Evolutionary conservation across 2,888 invertebrate species (phyloP).

Genomic region (Allacma fusca): DNA sequence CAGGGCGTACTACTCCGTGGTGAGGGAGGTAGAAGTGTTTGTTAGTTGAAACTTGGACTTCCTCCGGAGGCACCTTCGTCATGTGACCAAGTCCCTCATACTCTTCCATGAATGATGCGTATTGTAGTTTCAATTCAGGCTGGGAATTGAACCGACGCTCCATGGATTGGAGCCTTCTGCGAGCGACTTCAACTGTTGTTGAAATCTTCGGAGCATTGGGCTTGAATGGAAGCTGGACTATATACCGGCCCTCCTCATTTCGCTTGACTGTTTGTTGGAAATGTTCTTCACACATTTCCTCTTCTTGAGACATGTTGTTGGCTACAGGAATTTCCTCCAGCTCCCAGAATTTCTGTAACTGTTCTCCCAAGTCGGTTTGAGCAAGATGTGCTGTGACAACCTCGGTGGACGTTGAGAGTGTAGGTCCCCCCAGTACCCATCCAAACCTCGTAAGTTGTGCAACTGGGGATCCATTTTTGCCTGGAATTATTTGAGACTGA

Average conservation of each 20-base stretch:
- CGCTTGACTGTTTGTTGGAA: slow-evolving; percentile 25
- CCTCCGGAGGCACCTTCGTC: slow-evolving; percentile 44
- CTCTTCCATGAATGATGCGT: slow-evolving; percentile 54
- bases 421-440: slow-evolving; percentile 34
- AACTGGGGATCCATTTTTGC: not conserved
- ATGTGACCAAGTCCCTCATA: slow-evolving; percentile 57
- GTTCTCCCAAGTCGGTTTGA: not conserved
- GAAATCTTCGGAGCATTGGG: not conserved
- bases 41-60: no score
- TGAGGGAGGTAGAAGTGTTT: slow-evolving; percentile 61
- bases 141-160: no score
- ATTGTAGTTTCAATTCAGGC: slow-evolving; percentile 28
- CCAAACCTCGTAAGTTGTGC: slow-evolving; percentile 31
- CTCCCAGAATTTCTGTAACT: not conserved
- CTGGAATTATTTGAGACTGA: not conserved
- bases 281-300: slow-evolving; percentile 39
- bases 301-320: slow-evolving; percentile 44
- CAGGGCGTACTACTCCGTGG: slow-evolving; percentile 59
- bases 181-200: not conserved
- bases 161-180: not conserved
- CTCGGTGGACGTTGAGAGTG: no score
- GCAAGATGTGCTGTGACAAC: no score
- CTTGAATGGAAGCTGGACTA: slow-evolving; percentile 41
- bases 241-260: slow-evolving; percentile 35
- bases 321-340: not conserved